Base-by-base conservation (phyloP, 2,797 vertebrate genomes). In the Microctenopoma lineatum region DNA sequence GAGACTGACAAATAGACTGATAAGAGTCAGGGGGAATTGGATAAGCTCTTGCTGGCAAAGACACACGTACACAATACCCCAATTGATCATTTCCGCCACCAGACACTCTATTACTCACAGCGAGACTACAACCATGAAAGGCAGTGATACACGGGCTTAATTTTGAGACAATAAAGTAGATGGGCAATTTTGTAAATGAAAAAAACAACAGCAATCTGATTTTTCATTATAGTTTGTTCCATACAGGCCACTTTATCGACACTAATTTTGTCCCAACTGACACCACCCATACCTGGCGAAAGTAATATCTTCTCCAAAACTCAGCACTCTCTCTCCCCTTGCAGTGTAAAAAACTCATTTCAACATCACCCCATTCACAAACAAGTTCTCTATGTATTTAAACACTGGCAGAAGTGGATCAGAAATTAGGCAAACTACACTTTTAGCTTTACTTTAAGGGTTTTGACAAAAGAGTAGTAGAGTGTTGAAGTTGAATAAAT, bases 141-240 rank as follows among this genome's bases (percentile, higher is more conserved):
- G 80, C 59, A 76, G 79, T 84, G 83, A 90, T 88, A 87, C 81
- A 90, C 83, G 83, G 80, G 62, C 81, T 88, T 88, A 59, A 92
- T 87, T 89, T 89, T 73, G 53, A 86, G 70, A 82, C 84, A 87
- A 87, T 87, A 90, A 87, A 85, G 79, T 75, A 83, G 58, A 84
- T 53, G 60, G 69, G 69, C 75, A 84, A 83, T 87, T 84, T 80
- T 80, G 52, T 58, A 61, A 69, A 62, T 71, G 41, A 52, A 66
- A 68, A 44, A 66, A 75, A 64, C 27, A 7, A 36, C 25, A 46
- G n/a, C 58, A 63, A 56, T 61, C 16, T 74, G 55, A 84, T 79
- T 81, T 89, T 85, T 85, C 71, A 83, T 90, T 86, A 84, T 29
- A 56, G 69, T 80, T 72, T 84, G 76, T 67, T 79, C 63, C 60